Percentiles rank a stretch among this genome's conserved stretches.
Evolutionary conservation across 2,888 invertebrate species (phyloP).

Genomic region (Limenitis camilla): DNA sequence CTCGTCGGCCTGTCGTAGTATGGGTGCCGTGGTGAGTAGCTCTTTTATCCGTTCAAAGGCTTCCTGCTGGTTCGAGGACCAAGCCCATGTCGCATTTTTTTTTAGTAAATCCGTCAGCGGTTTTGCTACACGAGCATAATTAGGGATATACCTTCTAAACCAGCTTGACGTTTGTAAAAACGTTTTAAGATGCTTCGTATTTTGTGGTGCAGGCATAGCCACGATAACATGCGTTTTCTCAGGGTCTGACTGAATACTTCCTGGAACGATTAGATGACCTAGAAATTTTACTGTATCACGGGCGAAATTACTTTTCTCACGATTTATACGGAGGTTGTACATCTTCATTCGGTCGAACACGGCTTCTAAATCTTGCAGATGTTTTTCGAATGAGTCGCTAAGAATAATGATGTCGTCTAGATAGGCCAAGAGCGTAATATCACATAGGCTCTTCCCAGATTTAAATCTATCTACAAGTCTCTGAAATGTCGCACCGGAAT

Average conservation of each 20-base stretch:
- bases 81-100: constrained; percentile 24
- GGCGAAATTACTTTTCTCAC: constrained; percentile 31
- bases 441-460: constrained; percentile 9
- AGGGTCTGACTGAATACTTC: constrained; percentile 29
- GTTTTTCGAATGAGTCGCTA: constrained; percentile 7
- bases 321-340: constrained; percentile 28
- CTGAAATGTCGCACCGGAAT: constrained; percentile 29
- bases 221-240: constrained; percentile 31
- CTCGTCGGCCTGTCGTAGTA: background rate
- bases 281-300: constrained; percentile 31
- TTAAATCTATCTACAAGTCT: constrained; percentile 26
- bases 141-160: constrained; percentile 29
- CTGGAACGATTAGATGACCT: constrained; percentile 32
- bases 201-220: constrained; percentile 23
- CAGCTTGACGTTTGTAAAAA: constrained; percentile 32
- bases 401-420: background rate
- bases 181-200: constrained; percentile 23
- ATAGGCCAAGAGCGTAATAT: constrained; percentile 14
- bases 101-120: constrained; percentile 26
- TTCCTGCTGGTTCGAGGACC: constrained; percentile 1
- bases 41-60: no score
- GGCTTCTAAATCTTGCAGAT: constrained; percentile 29
- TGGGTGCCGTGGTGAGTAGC: background rate
- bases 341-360: constrained; percentile 27
- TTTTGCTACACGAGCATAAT: constrained; percentile 24